Conservation (phyloP, 2,888 invertebrate species). For the Lacanobia wlatinum region DNA sequence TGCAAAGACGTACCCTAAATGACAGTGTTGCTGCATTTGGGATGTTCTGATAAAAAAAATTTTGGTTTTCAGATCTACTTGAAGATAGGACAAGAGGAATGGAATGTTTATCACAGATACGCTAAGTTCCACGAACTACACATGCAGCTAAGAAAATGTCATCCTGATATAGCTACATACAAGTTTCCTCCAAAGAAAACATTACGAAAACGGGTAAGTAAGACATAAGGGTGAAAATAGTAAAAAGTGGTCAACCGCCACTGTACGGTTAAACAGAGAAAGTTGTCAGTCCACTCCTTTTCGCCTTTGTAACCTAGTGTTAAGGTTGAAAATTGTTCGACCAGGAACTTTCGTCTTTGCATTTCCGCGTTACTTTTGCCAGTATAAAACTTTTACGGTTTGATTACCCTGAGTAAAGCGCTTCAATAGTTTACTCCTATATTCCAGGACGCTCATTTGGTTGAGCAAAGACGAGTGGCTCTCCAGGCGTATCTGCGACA, state of each 20-base stretch:
- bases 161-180: constrained; percentile 94
- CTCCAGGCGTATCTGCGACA: constrained; percentile 97
- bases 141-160: constrained; percentile 95
- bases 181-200: constrained; percentile 99
- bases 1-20: neutral
- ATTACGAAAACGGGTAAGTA: constrained; percentile 96
- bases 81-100: constrained; percentile 96
- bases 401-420: neutral
- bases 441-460: constrained; percentile 94
- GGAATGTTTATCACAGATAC: constrained; percentile 98
- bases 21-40: too few relatives aligned
- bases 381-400: neutral
- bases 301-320: neutral
- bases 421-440: neutral
- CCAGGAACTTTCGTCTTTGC: neutral
- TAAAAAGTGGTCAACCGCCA: too few relatives aligned
- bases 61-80: constrained; percentile 92
- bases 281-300: neutral
- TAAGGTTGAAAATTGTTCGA: neutral
- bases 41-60: too few relatives aligned
- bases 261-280: too few relatives aligned
- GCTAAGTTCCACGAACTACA: constrained; percentile 97
- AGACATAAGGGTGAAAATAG: too few relatives aligned
- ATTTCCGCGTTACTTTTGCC: neutral
- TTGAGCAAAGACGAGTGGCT: constrained; percentile 96